A percentile compares a stretch with the other conserved stretches of the same genome.
Conservation (phyloP, 2,113 vertebrate species). For the Cryptoleucopteryx plumbea region DNA sequence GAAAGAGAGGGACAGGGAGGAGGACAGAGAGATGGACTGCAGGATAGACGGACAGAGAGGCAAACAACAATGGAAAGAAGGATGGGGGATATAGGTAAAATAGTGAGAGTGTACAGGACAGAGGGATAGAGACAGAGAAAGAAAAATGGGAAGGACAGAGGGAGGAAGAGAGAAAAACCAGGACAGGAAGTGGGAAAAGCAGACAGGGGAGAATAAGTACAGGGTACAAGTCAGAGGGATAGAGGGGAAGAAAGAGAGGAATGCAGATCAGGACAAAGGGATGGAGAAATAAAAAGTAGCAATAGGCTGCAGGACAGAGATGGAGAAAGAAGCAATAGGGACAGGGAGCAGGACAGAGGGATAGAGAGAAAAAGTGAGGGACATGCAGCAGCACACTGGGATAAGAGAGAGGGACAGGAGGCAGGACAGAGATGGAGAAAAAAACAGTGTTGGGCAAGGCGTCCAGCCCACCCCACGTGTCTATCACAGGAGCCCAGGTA, state of each 20-base stretch:
- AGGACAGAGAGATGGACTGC: not conserved
- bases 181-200: not conserved
- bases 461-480: not conserved
- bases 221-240: not conserved
- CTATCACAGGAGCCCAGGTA: accelerated
- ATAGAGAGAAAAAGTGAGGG: not conserved
- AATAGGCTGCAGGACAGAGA: not conserved
- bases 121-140: not conserved
- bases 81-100: not conserved
- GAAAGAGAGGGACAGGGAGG: not conserved
- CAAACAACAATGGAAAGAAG: not conserved
- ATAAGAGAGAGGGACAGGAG: not conserved
- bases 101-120: not conserved
- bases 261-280: not conserved
- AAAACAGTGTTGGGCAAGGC: not conserved
- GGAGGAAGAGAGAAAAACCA: not conserved
- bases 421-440: not conserved
- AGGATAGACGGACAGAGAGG: not conserved
- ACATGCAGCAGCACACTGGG: not conserved
- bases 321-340: not conserved
- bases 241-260: not conserved
- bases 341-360: not conserved
- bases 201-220: not conserved
- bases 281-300: not conserved
- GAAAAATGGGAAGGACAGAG: not conserved